phyloP scores from a whole-genome alignment of 1,140 invertebrate species.

The Spodoptera litura region DNA sequence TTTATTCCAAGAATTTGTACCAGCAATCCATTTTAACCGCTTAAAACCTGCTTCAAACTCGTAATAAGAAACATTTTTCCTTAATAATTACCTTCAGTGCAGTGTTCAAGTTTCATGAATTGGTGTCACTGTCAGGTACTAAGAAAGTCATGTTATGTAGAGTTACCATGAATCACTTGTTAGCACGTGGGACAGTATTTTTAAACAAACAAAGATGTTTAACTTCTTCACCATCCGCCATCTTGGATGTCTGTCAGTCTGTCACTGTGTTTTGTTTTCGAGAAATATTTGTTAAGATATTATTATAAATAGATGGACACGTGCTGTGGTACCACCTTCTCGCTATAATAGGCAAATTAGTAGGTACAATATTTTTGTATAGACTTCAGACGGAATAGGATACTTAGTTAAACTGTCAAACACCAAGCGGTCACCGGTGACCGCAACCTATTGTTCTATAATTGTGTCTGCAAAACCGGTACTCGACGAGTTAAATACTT shows the following conservation, averaged over 20 bases:
- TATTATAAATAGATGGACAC: background rate
- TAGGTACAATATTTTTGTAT: too few species aligned
- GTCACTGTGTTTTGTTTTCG: constrained; percentile 10
- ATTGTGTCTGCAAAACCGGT: too few species aligned
- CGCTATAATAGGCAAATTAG: too few species aligned
- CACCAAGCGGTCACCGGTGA: too few species aligned
- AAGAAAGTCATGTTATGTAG: constrained; percentile 10
- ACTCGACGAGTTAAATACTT: too few species aligned
- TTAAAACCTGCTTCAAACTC: too few species aligned
- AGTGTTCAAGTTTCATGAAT: background rate
- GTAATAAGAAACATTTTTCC: constrained; percentile 8
- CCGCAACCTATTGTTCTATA: too few species aligned
- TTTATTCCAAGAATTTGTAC: too few species aligned
- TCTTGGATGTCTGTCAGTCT: background rate
- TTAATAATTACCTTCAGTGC: background rate
- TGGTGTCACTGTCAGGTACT: background rate
- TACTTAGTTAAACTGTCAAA: too few species aligned
- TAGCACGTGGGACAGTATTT: constrained; percentile 23
- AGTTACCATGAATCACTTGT: constrained; percentile 33
- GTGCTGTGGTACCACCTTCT: too few species aligned
- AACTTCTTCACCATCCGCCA: background rate
- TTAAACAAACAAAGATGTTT: constrained; percentile 40
- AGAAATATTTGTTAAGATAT: background rate
- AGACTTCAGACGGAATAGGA: too few species aligned
- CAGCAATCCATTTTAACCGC: too few species aligned